These are phyloP conservation scores for Leistus spinibarbis DNA, from an alignment of 2,888 invertebrate species.

Conservation along the genomic window DNA sequence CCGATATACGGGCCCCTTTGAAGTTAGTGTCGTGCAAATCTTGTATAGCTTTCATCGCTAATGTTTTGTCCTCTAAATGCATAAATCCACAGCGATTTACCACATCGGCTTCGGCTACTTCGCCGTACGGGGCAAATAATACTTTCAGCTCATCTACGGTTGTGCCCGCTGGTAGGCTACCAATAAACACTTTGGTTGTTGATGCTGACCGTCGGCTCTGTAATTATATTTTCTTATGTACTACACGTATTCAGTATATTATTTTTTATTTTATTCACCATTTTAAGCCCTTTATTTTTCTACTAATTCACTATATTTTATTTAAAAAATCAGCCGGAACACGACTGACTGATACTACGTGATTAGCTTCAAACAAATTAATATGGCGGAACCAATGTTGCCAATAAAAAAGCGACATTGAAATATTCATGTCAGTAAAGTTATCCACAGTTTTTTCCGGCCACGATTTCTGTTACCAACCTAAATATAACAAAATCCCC, in stretches of 20 bases:
- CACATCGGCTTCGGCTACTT: conserved; percentile 92
- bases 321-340: neutral
- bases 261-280: neutral
- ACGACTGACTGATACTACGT: no score
- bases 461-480: no score
- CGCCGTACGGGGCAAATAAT: conserved; percentile 85
- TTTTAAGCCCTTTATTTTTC: neutral
- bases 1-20: conserved; percentile 83
- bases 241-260: neutral
- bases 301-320: neutral
- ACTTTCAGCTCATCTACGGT: conserved; percentile 81
- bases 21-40: conserved; percentile 81
- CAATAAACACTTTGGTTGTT: conserved; percentile 84
- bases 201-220: conserved; percentile 53
- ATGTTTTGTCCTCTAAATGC: conserved; percentile 83
- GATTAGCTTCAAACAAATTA: conserved; percentile 21
- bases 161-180: conserved; percentile 85
- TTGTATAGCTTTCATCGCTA: conserved; percentile 81
- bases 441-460: no score
- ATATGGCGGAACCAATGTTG: conserved; percentile 14
- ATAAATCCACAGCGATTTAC: conserved; percentile 95
- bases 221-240: conserved; percentile 5
- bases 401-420: neutral
- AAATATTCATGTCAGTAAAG: neutral
- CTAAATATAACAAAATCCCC: no score